These are phyloP conservation scores for Tyto alba DNA, from an alignment of 2,113 vertebrate genomes.

Conservation along the genomic window DNA sequence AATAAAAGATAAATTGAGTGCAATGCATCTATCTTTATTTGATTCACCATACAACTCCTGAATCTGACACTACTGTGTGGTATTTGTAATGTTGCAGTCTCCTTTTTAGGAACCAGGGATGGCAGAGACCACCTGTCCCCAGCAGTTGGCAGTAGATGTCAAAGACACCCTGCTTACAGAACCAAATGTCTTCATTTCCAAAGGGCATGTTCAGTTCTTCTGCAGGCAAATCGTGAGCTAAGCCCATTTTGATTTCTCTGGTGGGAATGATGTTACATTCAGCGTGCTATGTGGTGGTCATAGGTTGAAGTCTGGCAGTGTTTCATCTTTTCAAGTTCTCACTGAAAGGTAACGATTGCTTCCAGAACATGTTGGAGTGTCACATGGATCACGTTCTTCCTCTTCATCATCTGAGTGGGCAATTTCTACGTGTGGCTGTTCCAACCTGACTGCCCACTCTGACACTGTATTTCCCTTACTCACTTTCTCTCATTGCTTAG, in stretches of 20 bases:
- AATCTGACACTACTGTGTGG: background rate
- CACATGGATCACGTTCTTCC: accelerated
- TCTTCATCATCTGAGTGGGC: background rate
- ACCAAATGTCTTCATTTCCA: background rate
- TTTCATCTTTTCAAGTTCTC: background rate
- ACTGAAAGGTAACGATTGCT: accelerated
- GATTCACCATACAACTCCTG: background rate
- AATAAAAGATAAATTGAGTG: background rate
- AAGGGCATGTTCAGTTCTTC: background rate
- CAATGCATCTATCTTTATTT: background rate
- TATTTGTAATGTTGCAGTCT: background rate
- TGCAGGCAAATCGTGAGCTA: accelerated
- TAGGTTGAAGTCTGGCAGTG: background rate
- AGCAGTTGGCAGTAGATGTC: background rate
- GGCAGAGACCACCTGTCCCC: background rate
- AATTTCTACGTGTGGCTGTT: accelerated
- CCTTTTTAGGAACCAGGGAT: background rate
- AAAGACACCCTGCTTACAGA: background rate
- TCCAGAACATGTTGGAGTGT: background rate
- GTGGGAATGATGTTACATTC: background rate
- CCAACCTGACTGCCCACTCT: background rate
- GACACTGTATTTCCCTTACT: background rate
- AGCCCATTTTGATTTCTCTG: background rate
- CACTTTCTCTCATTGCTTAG: background rate
- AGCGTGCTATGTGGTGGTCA: accelerated